Percentiles rank a stretch among this genome's conserved stretches.
These are phyloP conservation scores for Cryptocheilus praepositus DNA, from an alignment of 2,888 invertebrate species.

Conservation along the genomic window DNA sequence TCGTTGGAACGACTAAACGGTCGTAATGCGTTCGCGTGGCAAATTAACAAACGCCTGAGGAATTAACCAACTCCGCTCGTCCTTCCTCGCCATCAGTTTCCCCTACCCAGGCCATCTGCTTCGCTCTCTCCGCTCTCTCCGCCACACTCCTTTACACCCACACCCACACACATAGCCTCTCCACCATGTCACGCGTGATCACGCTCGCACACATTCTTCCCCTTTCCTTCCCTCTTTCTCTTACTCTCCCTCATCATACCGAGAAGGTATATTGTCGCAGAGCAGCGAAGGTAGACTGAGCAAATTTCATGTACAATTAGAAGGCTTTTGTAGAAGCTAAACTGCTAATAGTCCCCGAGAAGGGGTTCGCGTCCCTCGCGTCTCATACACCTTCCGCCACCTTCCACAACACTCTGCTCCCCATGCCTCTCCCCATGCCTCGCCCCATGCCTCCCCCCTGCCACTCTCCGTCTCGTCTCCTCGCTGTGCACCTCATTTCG, in stretches of 20 bases:
- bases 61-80: constrained; percentile 52
- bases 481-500: constrained; percentile 61
- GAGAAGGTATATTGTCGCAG: constrained; percentile 58
- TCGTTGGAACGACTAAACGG: constrained; percentile 47
- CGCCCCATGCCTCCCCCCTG: constrained; percentile 2
- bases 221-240: background rate
- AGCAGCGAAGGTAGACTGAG: constrained; percentile 52
- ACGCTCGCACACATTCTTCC: constrained; percentile 12
- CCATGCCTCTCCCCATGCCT: constrained; percentile 22
- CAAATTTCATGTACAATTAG: constrained; percentile 71
- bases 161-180: no score
- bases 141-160: background rate
- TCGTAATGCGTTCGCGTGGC: constrained; percentile 59
- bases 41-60: constrained; percentile 62
- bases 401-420: constrained; percentile 17
- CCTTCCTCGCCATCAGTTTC: constrained; percentile 23
- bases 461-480: constrained; percentile 35
- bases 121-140: background rate
- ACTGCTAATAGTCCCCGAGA: constrained; percentile 65
- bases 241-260: constrained; percentile 28
- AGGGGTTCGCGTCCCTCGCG: constrained; percentile 30
- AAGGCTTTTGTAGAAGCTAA: constrained; percentile 67
- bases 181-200: constrained; percentile 6
- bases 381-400: constrained; percentile 32
- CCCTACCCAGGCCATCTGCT: background rate